phyloP scores from a whole-genome alignment of 2,797 vertebrate genomes.

The Xenops minutus region DNA sequence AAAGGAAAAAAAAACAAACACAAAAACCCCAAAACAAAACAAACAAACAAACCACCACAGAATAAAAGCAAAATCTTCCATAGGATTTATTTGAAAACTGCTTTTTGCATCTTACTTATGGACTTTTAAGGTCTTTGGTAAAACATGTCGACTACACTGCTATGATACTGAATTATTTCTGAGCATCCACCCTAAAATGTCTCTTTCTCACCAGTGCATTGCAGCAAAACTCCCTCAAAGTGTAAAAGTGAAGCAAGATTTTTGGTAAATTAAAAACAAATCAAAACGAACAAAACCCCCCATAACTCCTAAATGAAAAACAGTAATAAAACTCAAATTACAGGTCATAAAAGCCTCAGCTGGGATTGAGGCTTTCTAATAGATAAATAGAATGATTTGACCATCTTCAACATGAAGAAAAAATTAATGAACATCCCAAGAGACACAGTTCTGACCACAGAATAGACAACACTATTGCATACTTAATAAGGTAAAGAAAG shows the following conservation, averaged over 20 bases:
- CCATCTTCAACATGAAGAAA: not conserved
- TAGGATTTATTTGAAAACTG: not conserved
- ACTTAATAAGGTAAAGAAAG: not conserved
- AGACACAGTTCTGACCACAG: fast-evolving
- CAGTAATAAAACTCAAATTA: not conserved
- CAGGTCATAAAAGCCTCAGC: not conserved
- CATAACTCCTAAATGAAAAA: not conserved
- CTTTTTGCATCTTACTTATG: not conserved
- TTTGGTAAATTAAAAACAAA: not conserved
- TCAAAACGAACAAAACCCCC: not conserved
- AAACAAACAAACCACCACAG: not conserved
- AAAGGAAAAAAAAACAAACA: not conserved
- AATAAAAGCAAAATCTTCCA: not conserved
- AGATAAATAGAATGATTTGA: not conserved
- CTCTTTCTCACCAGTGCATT: not conserved
- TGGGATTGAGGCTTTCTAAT: not conserved
- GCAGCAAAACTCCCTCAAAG: not conserved
- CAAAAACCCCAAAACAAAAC: no score
- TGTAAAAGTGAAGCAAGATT: not conserved
- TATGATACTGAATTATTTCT: not conserved
- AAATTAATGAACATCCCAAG: fast-evolving
- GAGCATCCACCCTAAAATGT: not conserved
- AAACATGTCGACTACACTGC: not conserved
- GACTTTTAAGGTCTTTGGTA: not conserved
- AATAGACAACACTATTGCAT: fast-evolving